Evolutionary conservation across 2,797 vertebrate species (phyloP).

Genomic region (Masticophis lateralis): DNA sequence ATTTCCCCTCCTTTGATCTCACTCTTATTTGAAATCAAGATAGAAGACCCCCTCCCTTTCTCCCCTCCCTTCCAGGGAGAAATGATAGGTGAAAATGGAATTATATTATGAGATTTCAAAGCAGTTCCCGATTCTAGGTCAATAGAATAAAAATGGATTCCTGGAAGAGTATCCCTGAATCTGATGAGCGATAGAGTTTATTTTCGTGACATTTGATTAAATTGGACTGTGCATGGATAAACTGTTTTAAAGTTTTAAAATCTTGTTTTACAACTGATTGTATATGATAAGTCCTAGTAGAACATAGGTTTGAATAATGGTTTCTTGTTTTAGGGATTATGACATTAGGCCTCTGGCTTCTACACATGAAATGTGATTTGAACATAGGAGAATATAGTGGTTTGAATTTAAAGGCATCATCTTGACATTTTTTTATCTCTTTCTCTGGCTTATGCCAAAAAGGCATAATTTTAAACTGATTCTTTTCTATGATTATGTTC

Average conservation of each 20-base stretch:
- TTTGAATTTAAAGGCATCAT: background rate
- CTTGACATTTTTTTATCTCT: background rate
- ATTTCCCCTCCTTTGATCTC: rapidly evolving
- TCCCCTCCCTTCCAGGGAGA: background rate
- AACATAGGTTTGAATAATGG: constrained; percentile 6
- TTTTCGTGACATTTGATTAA: background rate
- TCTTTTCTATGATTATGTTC: background rate
- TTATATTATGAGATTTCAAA: background rate
- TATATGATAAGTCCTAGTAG: background rate
- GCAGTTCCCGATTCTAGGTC: background rate
- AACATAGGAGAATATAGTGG: background rate
- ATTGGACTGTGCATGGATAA: background rate
- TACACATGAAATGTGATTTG: background rate
- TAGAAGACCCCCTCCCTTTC: background rate
- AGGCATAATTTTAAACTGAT: background rate
- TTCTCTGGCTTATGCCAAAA: constrained; percentile 1
- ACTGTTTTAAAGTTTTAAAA: background rate
- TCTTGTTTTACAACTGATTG: background rate
- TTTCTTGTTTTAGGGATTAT: background rate
- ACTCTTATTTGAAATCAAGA: background rate
- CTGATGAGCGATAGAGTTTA: background rate
- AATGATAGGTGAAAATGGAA: background rate
- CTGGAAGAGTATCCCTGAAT: background rate
- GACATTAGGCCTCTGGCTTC: background rate
- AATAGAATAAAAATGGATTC: background rate